Evolutionary conservation across 2,797 vertebrate genomes (phyloP).

Genomic region (Leptodactylus fallax): DNA sequence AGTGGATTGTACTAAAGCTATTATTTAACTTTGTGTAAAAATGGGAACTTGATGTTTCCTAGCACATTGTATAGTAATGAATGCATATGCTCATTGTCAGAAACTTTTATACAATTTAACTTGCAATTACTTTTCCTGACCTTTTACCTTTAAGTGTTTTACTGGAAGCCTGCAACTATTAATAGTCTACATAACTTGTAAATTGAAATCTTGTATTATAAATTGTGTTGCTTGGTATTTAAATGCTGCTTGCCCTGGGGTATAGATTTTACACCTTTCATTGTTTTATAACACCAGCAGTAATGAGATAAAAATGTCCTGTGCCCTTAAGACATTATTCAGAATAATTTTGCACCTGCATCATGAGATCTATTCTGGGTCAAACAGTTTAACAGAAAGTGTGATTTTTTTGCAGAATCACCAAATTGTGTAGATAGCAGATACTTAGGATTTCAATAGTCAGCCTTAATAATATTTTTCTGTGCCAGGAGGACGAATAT

Average conservation of each 20-base stretch:
- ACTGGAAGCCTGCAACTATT: slow-evolving; percentile 21
- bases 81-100: neutral
- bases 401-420: slow-evolving; percentile 1
- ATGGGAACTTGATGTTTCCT: neutral
- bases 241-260: slow-evolving; percentile 44
- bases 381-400: neutral
- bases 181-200: slow-evolving; percentile 37
- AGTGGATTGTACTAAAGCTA: neutral
- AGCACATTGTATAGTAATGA: neutral
- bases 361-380: slow-evolving; percentile 32
- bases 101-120: neutral
- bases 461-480: neutral
- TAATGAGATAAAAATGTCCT: slow-evolving; percentile 47
- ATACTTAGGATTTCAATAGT: neutral
- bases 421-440: neutral
- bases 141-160: slow-evolving; percentile 37
- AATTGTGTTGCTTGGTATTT: slow-evolving; percentile 43
- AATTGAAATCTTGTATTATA: slow-evolving; percentile 18
- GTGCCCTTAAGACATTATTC: slow-evolving; percentile 35
- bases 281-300: slow-evolving; percentile 47
- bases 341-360: slow-evolving; percentile 35
- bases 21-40: neutral
- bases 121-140: slow-evolving; percentile 42
- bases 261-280: slow-evolving; percentile 44
- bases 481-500: neutral